A percentile compares a stretch with the other conserved stretches of the same genome.
Conservation (phyloP, 2,888 invertebrate genomes). For the Chirona hameri region DNA sequence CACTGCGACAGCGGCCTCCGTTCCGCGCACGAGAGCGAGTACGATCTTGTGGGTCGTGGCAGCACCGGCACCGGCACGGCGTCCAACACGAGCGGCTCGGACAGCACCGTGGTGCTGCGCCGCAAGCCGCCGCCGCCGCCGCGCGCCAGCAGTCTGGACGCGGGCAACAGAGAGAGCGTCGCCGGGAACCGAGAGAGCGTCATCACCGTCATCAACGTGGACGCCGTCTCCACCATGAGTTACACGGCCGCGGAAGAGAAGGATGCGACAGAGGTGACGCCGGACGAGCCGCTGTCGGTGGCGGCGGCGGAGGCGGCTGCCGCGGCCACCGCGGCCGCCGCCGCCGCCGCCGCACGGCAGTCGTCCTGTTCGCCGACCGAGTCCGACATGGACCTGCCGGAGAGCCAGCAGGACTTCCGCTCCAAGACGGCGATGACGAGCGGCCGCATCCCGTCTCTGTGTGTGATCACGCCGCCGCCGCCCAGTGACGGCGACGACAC, state of each 20-base stretch:
- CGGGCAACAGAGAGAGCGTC: constrained; percentile 39
- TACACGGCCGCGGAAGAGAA: constrained; percentile 48
- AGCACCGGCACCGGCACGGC: constrained; percentile 5
- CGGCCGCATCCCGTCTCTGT: constrained; percentile 86
- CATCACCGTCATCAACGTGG: constrained; percentile 40
- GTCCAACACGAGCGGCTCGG: constrained; percentile 27
- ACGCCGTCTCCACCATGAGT: constrained; percentile 35
- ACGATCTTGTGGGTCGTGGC: not conserved
- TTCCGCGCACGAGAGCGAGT: not conserved
- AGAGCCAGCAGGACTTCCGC: constrained; percentile 54
- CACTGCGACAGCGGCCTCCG: constrained; percentile 90
- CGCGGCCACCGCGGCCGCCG: constrained; percentile 41
- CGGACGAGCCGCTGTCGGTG: constrained; percentile 44
- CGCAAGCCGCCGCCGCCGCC: constrained; percentile 39
- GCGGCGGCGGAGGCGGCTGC: constrained; percentile 52
- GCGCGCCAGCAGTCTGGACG: constrained; percentile 39
- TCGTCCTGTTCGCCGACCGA: not conserved
- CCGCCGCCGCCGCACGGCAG: not conserved
- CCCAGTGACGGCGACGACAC: constrained; percentile 66
- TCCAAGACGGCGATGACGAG: constrained; percentile 83
- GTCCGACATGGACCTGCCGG: constrained; percentile 45
- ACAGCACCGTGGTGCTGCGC: constrained; percentile 47
- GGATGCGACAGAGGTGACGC: not conserved
- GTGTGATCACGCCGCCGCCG: constrained; percentile 76
- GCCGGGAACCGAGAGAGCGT: constrained; percentile 40